Percentiles rank a stretch among this genome's conserved stretches.
These are phyloP conservation scores for Bursaphelenchus mucronatus DNA, from an alignment of 1,140 invertebrate species.

Conservation along the genomic window DNA sequence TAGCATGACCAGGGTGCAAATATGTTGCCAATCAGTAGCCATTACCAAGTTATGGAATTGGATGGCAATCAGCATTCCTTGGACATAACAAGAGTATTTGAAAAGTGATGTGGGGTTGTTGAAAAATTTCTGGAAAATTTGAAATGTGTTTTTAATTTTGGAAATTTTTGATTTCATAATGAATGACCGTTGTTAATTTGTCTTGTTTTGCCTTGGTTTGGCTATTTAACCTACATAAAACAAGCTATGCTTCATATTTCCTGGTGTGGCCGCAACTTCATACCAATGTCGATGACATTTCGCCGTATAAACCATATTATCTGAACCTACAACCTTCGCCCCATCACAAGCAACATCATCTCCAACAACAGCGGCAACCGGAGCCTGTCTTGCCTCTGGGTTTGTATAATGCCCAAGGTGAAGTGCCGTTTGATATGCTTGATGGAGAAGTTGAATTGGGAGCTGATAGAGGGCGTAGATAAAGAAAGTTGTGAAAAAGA, in stretches of 20 bases:
- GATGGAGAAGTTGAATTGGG: slow-evolving; percentile 76
- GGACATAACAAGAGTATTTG: slow-evolving; percentile 69
- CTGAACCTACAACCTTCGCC: neutral
- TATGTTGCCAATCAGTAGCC: slow-evolving; percentile 81
- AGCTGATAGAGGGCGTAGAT: slow-evolving; percentile 75
- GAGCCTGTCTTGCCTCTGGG: slow-evolving; percentile 64
- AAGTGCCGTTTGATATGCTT: slow-evolving; percentile 77
- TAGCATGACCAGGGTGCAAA: slow-evolving; percentile 76
- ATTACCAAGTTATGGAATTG: slow-evolving; percentile 75
- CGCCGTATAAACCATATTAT: neutral
- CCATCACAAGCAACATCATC: slow-evolving; percentile 4
- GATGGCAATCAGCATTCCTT: slow-evolving; percentile 67
- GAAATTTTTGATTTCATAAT: neutral
- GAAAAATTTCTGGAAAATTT: slow-evolving; percentile 72
- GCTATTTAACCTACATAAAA: slow-evolving; percentile 71
- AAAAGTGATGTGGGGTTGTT: slow-evolving; percentile 76
- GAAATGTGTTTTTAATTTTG: slow-evolving; percentile 10
- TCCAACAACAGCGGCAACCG: slow-evolving; percentile 19
- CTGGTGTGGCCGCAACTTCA: slow-evolving; percentile 53
- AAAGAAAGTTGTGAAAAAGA: slow-evolving; percentile 76
- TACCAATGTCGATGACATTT: slow-evolving; percentile 21
- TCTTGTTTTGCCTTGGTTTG: no score
- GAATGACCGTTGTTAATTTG: neutral
- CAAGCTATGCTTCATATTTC: slow-evolving; percentile 73
- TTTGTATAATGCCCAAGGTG: slow-evolving; percentile 82